Base-by-base conservation (phyloP, 2,797 vertebrate species). In the Lemur catta region DNA sequence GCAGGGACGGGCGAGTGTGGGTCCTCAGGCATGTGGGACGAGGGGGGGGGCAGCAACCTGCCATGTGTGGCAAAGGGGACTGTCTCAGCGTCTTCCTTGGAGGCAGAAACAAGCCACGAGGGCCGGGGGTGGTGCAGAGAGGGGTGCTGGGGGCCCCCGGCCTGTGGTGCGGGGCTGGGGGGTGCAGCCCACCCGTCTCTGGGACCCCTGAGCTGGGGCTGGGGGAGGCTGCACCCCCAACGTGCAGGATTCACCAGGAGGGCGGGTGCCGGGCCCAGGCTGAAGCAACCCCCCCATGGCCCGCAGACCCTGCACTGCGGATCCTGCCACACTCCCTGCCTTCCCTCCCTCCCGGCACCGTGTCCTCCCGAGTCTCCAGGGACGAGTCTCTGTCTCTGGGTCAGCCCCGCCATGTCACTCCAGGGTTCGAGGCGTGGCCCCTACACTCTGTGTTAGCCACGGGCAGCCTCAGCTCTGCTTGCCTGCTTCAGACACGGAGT, bases 341-440 rank as follows among this genome's bases (percentile, higher is more conserved):
- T 1, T 9, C 57, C 12, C 13, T 28, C 15, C 26, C 38, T 57
- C 52, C 5, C 3, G 15, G 63, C 4, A 13, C 65, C 33, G 24
- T 43, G 22, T 24, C 50, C 46, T 28, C 46, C 46, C 22, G 46
- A 28, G 46, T 50, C 28, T 30, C 28, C 6, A 28, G 57, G 57
- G 24, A 26, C 26, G 4, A 59, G 57, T 59, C 57, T 13, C 22
- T 15, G 11, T 3, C 13, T 33, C 2, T n/a, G 41, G 35, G 4
- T 38, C 52, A 59, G 57, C 18, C 5, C 15, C 80, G 52, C 7
- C 1, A 0, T 94, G 61, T 76, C 1, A 63, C 0, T 0, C 50
- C 97, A 99, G 99, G 99, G 20, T 99, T 99, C 99, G 99, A 28
- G 99, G 99, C 0, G 98, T 99, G 28, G 98, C 99, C 55, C 55